Base-by-base conservation (phyloP, 1,140 invertebrate species). In the Agrypnia vestita region DNA sequence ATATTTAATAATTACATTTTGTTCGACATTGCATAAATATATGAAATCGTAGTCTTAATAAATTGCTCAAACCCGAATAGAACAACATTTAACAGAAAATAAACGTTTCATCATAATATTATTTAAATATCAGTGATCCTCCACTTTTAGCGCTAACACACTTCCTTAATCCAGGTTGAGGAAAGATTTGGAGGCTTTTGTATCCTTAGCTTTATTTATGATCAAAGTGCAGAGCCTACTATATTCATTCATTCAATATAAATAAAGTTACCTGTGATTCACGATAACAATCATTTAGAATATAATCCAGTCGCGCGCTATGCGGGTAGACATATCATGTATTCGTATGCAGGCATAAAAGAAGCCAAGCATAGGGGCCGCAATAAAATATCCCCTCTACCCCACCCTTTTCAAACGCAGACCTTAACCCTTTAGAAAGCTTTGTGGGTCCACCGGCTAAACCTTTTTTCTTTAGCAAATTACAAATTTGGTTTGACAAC, bases 371-470 rank as follows among this genome's bases (percentile, higher is more conserved):
- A 47, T 74, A 59, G 35, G 71, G 71, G 49, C 35, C 59, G 46
- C 67, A 64, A 77, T 77, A 77, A 67, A 77, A 77, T 25, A 43
- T 67, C 49, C 25, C 25, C 25, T 3, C 25, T 35, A 35, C 6
- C 25, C 25, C 13, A 4, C 59, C 75, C 75, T 67, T 67, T 67
- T 67, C 61, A 67, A 51, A 67, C 44, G 21, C 59, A 53, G 19
- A n/a, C 49, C 44, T 77, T 43, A 67, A 67, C 46, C 61, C 59
- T 67, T 67, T 55, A 11, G 17, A 59, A 44, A 55, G 71, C 25
- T 43, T 56, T 44, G 19, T 25, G n/a, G 3, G 15, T 44, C 35
- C 13, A 25, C 61, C 12, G 0, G 25, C 7, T 0, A 62, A 25
- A 62, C 59, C 59, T 62, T 62, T 61, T 62, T 62, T 25, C 9